A percentile compares a stretch with the other conserved stretches of the same genome.
Evolutionary conservation across 2,888 invertebrate species (phyloP).

Genomic region (Sinotaia quadrata): DNA sequence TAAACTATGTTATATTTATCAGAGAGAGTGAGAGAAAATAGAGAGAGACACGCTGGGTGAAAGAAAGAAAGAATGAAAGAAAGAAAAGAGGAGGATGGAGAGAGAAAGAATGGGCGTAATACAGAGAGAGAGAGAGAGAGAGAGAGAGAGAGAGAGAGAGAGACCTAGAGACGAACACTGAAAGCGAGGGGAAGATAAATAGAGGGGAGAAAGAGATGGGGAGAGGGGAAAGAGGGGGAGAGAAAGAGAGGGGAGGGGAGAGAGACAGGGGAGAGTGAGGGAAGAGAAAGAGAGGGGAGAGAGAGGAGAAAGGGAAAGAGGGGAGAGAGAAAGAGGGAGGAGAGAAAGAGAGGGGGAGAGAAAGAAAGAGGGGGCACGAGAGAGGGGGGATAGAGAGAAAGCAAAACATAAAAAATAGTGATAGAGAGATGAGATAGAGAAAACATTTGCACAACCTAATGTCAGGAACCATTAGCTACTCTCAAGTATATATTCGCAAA

Average conservation of each 20-base stretch:
- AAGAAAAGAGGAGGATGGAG: background rate
- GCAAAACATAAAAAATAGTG: background rate
- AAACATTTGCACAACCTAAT: no score
- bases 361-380: background rate
- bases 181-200: background rate
- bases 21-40: background rate
- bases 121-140: no score
- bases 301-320: background rate
- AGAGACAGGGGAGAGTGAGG: background rate
- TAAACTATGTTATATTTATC: no score
- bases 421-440: no score
- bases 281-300: background rate
- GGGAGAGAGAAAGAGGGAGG: background rate
- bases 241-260: constrained; percentile 2
- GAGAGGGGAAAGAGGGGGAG: background rate
- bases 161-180: no score
- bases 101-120: background rate
- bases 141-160: no score
- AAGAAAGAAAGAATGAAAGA: constrained; percentile 12
- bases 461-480: no score
- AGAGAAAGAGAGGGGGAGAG: background rate
- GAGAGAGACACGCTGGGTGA: constrained; percentile 16
- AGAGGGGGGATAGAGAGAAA: constrained; percentile 1
- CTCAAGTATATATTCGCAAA: no score
- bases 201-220: constrained; percentile 1